Evolutionary conservation across 2,797 vertebrate species (phyloP), one percentile per base, ranked within the genome.

Genomic region (Halcyon chelicuti): DNA sequence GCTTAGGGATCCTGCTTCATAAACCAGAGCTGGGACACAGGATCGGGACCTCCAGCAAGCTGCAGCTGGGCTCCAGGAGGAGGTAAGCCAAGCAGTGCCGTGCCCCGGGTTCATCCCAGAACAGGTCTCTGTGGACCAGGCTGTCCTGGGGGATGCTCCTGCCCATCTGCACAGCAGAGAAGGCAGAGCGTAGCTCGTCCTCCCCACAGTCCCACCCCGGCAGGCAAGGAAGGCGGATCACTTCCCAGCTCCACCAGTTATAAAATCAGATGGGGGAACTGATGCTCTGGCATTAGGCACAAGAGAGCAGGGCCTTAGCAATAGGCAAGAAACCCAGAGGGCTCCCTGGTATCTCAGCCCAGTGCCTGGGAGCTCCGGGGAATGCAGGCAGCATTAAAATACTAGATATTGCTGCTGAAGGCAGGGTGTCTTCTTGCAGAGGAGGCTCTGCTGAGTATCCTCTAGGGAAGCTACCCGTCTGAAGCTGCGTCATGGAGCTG

Each of bases 1-100:
- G 98, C 31, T 98, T 99, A 93, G 98, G 98, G 78, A 98, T 98
- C 97, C 98, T 99, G 91, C 97, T 99, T 94, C 98, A 99, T 49
- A 99, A 98, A 85, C 95, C 98, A 6, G 98, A 98, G 37, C 91
- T 96, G 88, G 94, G 97, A 55, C 96, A 97, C 8, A 93, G 96
- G 47, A 25, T 33, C 2, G 92, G 97, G 25, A 95, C 49, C 13
- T 57, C 79, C 37, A 81, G 93, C 96, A 98, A 97, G 71, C 89
- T 97, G 18, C 96, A 97, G 74, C 90, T 96, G 95, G 44, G 74
- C 82, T 94, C 91, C 40, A 98, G 97, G 86, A 20, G n/a, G 28
- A 94, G 97, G 98, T 98, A 96, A 97, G 97, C 58, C 57, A 42
- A 71, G n/a, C 17, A 3, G 17, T 20, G 62, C 58, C 14, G 1